A percentile compares a stretch with the other conserved stretches of the same genome.
Conservation (phyloP, 2,888 invertebrate genomes). For the Erannis defoliaria region DNA sequence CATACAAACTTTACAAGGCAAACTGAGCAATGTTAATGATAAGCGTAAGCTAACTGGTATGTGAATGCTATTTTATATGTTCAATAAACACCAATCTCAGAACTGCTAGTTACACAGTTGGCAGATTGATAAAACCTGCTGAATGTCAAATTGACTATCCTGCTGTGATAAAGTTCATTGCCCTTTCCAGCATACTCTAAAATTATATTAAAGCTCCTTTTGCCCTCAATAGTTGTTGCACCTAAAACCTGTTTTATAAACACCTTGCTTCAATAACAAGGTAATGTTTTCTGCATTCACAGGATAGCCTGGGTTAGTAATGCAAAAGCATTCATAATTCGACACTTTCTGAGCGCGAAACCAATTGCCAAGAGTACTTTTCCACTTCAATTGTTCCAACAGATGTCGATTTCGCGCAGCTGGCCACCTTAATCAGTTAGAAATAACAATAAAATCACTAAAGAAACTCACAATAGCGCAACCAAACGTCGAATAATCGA, state of each 20-base stretch:
- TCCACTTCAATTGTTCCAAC: constrained; percentile 44
- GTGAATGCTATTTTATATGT: neutral
- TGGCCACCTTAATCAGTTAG: constrained; percentile 54
- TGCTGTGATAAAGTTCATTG: constrained; percentile 40
- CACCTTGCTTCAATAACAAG: constrained; percentile 48
- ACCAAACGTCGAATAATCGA: constrained; percentile 51
- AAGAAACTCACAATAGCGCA: constrained; percentile 49
- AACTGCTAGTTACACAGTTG: constrained; percentile 12
- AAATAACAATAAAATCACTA: constrained; percentile 58
- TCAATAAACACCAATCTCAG: neutral
- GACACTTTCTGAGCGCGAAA: constrained; percentile 35
- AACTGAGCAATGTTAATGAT: too few relatives aligned
- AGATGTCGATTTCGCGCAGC: constrained; percentile 49
- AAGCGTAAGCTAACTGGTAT: too few relatives aligned
- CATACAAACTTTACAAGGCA: too few relatives aligned
- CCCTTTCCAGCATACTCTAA: constrained; percentile 37
- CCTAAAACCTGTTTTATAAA: constrained; percentile 53
- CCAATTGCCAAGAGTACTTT: constrained; percentile 40
- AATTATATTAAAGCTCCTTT: constrained; percentile 37
- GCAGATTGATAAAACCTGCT: constrained; percentile 23
- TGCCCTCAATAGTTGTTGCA: constrained; percentile 33
- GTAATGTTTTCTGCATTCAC: constrained; percentile 43
- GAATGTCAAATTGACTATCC: constrained; percentile 34
- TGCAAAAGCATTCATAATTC: constrained; percentile 34
- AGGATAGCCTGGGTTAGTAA: constrained; percentile 33